phyloP scores from a whole-genome alignment of 37 sponge, comb jelly and placozoan genomes.

The Axinella damicornis region DNA sequence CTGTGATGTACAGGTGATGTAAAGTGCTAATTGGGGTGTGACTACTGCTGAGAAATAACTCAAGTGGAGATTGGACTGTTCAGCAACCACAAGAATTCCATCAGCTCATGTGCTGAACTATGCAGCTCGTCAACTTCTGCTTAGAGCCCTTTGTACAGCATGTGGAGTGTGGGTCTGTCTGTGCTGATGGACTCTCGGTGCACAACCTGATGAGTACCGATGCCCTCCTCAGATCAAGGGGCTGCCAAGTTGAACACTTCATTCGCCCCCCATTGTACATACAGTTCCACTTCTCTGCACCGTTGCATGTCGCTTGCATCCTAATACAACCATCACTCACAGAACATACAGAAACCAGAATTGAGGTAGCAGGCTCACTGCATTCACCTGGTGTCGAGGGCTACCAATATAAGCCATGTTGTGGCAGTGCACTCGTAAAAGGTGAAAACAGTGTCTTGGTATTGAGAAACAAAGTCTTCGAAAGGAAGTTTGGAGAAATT shows the following conservation, averaged over 20 bases:
- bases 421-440: neutral
- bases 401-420: neutral
- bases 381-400: neutral
- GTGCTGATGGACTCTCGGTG: constrained; percentile 61
- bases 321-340: constrained; percentile 23
- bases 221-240: constrained; percentile 18
- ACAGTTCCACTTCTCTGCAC: constrained; percentile 23
- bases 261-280: constrained; percentile 75
- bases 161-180: constrained; percentile 30
- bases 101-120: too few species aligned
- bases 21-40: too few species aligned
- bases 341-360: constrained; percentile 9
- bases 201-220: constrained; percentile 37
- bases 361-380: constrained; percentile 40
- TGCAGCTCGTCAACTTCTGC: constrained; percentile 42
- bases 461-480: constrained; percentile 31
- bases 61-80: too few species aligned
- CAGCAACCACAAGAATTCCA: too few species aligned
- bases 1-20: too few species aligned
- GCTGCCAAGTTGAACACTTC: constrained; percentile 78
- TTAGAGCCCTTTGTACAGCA: constrained; percentile 12
- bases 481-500: neutral
- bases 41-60: too few species aligned
- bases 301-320: constrained; percentile 34
- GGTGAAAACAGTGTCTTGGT: constrained; percentile 20